phyloP scores from a whole-genome alignment of 2,797 vertebrate species.

The Onychomys leucogaster region DNA sequence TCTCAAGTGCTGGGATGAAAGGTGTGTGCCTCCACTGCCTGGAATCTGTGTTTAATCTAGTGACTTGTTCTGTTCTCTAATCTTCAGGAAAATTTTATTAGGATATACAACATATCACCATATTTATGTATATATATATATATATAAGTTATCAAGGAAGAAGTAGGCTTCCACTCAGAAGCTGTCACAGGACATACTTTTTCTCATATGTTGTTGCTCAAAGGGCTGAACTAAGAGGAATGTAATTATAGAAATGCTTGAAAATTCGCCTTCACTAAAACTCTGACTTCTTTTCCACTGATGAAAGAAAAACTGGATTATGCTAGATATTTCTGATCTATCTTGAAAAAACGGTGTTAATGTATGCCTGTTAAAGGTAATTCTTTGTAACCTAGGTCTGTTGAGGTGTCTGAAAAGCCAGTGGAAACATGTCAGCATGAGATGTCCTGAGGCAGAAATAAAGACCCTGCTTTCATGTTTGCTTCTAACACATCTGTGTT shows the following conservation, averaged over 20 bases:
- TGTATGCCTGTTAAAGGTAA: constrained; percentile 27
- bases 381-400: constrained; percentile 49
- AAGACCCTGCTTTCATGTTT: neutral
- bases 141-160: constrained; percentile 2
- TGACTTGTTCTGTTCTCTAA: no score
- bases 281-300: constrained; percentile 4
- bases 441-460: neutral
- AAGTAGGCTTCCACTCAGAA: constrained; percentile 28
- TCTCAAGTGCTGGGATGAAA: no score
- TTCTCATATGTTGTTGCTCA: neutral
- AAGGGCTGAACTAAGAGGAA: constrained; percentile 7
- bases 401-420: constrained; percentile 34
- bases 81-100: no score
- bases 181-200: neutral
- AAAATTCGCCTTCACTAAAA: constrained; percentile 59
- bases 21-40: no score
- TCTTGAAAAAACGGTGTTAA: constrained; percentile 28
- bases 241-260: neutral
- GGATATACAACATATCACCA: no score
- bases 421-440: constrained; percentile 23
- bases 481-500: constrained; percentile 12
- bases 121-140: neutral
- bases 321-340: neutral
- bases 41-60: no score
- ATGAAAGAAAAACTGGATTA: constrained; percentile 46